phyloP scores from a whole-genome alignment of 2,113 vertebrate species.

The Candoia aspera region DNA sequence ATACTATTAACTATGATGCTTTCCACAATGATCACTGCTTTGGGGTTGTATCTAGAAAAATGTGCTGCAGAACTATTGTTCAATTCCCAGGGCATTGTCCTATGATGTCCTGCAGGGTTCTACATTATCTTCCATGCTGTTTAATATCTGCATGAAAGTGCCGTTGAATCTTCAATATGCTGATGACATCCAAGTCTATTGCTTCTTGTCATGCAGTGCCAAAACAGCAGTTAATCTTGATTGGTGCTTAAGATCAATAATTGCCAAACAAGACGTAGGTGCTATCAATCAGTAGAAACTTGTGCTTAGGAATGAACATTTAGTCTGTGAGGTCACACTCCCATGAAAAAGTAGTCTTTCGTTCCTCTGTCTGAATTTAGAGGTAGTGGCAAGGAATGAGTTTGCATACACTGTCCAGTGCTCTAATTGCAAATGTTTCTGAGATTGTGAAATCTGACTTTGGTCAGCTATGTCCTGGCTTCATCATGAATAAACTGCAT shows the following conservation, averaged over 20 bases:
- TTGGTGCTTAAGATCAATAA: not conserved
- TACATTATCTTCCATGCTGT: not conserved
- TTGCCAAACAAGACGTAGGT: not conserved
- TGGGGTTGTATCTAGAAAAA: not conserved
- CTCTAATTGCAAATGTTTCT: not conserved
- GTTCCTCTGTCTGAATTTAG: not conserved
- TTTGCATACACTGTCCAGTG: not conserved
- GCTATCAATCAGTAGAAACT: not conserved
- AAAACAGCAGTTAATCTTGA: not conserved
- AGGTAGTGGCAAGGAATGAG: not conserved
- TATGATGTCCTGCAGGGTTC: not conserved
- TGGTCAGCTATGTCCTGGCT: not conserved
- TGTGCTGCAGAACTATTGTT: not conserved
- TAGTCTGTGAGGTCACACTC: not conserved
- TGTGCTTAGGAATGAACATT: not conserved
- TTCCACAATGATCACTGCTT: not conserved
- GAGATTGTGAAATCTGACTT: not conserved
- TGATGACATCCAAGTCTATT: not conserved
- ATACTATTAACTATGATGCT: not conserved
- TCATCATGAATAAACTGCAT: not conserved
- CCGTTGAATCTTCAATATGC: not conserved
- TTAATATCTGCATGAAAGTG: not conserved
- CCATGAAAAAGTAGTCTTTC: not conserved
- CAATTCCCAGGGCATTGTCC: not conserved
- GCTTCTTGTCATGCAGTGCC: not conserved